A percentile compares a stretch with the other conserved stretches of the same genome.
phyloP scores from a whole-genome alignment of 2,797 vertebrate genomes.

The Siniperca obscura region DNA sequence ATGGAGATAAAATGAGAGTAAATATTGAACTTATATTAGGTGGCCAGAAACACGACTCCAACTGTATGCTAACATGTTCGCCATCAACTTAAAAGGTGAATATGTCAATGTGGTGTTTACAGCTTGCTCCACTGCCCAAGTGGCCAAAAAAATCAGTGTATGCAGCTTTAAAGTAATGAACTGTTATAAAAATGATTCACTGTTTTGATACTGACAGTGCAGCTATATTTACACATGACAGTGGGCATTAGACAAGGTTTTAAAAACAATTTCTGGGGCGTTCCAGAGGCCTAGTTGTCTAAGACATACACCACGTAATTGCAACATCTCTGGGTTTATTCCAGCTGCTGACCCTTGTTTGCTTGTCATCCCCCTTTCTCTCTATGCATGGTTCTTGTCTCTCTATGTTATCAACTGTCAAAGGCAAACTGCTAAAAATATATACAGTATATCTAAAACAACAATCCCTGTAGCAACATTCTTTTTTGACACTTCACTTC shows the following conservation, averaged over 20 bases:
- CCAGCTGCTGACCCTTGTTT: constrained; percentile 11
- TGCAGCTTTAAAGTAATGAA: not conserved
- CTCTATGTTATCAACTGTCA: not conserved
- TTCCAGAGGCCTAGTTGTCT: not conserved
- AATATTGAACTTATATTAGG: not conserved
- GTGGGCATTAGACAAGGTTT: not conserved
- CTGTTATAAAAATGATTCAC: not conserved
- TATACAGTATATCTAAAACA: constrained; percentile 4
- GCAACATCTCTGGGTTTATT: not conserved
- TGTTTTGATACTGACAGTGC: not conserved
- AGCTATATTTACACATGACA: not conserved
- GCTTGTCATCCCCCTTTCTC: not conserved
- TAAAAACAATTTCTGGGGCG: not conserved
- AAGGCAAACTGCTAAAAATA: not conserved
- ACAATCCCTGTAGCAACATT: not conserved
- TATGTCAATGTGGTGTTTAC: not conserved
- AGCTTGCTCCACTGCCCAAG: not conserved
- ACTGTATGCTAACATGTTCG: not conserved
- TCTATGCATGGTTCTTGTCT: not conserved
- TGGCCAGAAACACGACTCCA: not conserved
- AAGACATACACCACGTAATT: not conserved
- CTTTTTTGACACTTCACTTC: constrained; percentile 25
- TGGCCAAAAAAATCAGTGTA: not conserved
- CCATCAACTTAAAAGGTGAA: not conserved
- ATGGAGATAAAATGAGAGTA: not conserved